Evolutionary conservation across 2,113 vertebrate species (phyloP).

Genomic region (Cephalopterus ornatus): DNA sequence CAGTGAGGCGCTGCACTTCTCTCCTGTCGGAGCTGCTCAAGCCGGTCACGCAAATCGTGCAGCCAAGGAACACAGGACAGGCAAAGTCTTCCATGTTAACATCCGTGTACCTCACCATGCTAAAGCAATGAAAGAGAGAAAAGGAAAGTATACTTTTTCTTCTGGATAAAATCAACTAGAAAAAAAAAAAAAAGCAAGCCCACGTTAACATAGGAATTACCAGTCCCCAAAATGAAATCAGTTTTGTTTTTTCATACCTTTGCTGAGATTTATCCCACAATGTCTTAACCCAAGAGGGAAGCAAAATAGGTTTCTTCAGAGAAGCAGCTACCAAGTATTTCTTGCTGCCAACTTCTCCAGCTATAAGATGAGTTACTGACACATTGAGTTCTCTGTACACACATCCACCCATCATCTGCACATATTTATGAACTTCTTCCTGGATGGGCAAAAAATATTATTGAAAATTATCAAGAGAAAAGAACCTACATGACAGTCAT

Average conservation of each 20-base stretch:
- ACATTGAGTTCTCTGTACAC: constrained; percentile 88
- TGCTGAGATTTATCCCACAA: constrained; percentile 92
- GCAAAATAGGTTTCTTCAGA: constrained; percentile 89
- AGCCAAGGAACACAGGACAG: constrained; percentile 91
- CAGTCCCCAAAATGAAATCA: not conserved
- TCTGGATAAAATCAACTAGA: not conserved
- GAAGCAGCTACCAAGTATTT: constrained; percentile 96
- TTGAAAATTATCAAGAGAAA: not conserved
- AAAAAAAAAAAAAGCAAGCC: not conserved
- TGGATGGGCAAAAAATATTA: constrained; percentile 38
- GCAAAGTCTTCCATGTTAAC: constrained; percentile 79
- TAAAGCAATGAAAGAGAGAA: constrained; percentile 33
- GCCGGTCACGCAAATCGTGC: constrained; percentile 91
- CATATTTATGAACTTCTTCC: constrained; percentile 89
- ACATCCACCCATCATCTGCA: constrained; percentile 93
- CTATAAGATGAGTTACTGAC: constrained; percentile 93
- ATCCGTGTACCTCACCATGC: constrained; percentile 86
- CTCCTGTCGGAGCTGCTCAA: constrained; percentile 84
- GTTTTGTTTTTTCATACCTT: constrained; percentile 70
- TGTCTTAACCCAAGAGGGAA: constrained; percentile 88
- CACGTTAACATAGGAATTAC: not conserved
- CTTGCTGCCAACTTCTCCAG: constrained; percentile 97
- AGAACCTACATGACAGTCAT: not conserved
- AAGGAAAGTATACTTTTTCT: not conserved
- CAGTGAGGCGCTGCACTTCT: constrained; percentile 87